A percentile compares a stretch with the other conserved stretches of the same genome.
Conservation (phyloP, 2,113 vertebrate species). For the Callocephalon fimbriatum region DNA sequence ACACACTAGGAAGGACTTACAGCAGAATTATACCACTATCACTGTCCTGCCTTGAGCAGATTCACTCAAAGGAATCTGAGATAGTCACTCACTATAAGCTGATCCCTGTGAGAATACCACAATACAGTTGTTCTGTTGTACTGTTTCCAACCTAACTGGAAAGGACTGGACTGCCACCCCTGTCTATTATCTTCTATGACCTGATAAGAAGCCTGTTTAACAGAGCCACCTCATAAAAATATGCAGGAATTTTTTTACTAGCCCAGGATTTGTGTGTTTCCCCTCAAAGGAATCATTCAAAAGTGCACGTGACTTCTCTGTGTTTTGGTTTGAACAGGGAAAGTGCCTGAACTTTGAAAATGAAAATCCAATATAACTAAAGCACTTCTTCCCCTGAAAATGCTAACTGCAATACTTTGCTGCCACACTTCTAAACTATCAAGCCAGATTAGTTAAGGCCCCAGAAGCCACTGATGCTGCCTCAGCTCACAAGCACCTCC, state of each 20-base stretch:
- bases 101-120: neutral
- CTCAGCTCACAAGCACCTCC: neutral
- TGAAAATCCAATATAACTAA: neutral
- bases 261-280: neutral
- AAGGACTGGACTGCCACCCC: neutral
- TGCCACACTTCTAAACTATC: accelerated
- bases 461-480: neutral
- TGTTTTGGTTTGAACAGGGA: accelerated
- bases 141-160: neutral
- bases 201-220: neutral
- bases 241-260: accelerated
- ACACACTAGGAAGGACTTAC: neutral
- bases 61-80: neutral
- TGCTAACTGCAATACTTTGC: accelerated
- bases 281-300: accelerated
- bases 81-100: neutral
- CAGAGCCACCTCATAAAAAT: neutral
- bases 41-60: neutral
- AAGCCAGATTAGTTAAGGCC: neutral
- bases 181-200: neutral
- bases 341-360: accelerated
- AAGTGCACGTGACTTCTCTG: accelerated
- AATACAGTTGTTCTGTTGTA: neutral
- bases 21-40: neutral
- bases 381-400: neutral